Conservation (phyloP, 2,797 vertebrate genomes). For the Mormyrops attenuatus region DNA sequence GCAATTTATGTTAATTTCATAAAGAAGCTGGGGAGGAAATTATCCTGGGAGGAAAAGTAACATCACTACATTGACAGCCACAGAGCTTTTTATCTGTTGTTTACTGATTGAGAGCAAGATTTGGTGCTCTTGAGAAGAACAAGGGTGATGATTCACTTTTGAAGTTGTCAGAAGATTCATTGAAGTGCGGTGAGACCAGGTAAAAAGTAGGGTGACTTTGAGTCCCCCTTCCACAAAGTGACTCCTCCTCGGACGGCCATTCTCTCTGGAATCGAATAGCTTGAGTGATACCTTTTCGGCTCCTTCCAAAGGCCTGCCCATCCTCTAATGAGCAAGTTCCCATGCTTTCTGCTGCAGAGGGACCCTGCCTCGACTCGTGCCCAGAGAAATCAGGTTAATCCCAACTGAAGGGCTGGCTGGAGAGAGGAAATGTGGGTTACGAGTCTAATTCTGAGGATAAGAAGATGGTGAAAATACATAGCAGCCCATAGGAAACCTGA, state of each 20-base stretch:
- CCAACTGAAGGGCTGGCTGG: not conserved
- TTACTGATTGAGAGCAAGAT: not conserved
- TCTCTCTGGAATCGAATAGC: not conserved
- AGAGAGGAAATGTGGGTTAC: not conserved
- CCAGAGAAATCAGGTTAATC: conserved; percentile 6
- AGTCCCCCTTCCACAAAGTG: not conserved
- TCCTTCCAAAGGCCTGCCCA: not conserved
- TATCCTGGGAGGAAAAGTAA: not conserved
- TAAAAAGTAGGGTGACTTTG: not conserved
- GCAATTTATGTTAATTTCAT: not conserved
- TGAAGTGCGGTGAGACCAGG: not conserved
- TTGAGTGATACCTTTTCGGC: not conserved
- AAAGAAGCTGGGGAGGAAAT: not conserved
- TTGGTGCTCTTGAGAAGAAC: not conserved
- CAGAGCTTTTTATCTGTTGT: not conserved
- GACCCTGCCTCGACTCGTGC: not conserved
- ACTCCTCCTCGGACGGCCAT: not conserved
- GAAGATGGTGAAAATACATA: not conserved
- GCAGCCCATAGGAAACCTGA: not conserved
- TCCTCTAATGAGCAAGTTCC: not conserved
- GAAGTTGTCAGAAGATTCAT: not conserved
- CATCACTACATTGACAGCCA: not conserved
- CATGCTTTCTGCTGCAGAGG: not conserved
- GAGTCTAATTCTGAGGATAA: not conserved
- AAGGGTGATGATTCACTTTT: not conserved